These are phyloP conservation scores for Palythoa grandiflora DNA, from an alignment of 92 coral and sea anemone genomes.

Conservation along the genomic window DNA sequence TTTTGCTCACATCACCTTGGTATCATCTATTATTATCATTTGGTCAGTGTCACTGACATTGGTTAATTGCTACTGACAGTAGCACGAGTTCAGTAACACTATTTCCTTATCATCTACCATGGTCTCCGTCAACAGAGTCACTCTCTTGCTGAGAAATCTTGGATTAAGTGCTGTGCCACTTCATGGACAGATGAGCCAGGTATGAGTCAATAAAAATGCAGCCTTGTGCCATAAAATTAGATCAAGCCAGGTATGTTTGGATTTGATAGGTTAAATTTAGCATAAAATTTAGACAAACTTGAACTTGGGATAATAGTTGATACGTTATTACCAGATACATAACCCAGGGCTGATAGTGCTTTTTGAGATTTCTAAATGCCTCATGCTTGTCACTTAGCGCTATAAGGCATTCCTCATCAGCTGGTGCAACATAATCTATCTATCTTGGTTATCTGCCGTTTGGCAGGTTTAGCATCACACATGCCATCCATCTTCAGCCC, in stretches of 20 bases:
- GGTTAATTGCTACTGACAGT: no score
- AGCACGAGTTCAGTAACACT: no score
- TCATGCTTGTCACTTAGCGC: no score
- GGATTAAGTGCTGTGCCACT: constrained; percentile 98
- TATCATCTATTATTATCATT: neutral
- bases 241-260: no score
- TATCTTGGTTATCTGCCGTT: no score
- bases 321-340: neutral
- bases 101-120: neutral
- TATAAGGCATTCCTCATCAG: no score
- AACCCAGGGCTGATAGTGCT: neutral
- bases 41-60: neutral
- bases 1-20: no score
- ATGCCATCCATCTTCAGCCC: no score
- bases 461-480: no score
- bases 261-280: no score
- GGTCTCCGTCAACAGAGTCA: constrained; percentile 65
- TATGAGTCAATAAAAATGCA: neutral
- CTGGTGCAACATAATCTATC: no score
- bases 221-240: neutral
- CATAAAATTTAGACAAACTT: no score
- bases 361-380: neutral
- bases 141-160: constrained; percentile 88
- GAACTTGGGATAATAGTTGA: neutral
- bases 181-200: constrained; percentile 99